Conservation (phyloP, 2,113 vertebrate genomes). For the Sinosuthora webbiana region DNA sequence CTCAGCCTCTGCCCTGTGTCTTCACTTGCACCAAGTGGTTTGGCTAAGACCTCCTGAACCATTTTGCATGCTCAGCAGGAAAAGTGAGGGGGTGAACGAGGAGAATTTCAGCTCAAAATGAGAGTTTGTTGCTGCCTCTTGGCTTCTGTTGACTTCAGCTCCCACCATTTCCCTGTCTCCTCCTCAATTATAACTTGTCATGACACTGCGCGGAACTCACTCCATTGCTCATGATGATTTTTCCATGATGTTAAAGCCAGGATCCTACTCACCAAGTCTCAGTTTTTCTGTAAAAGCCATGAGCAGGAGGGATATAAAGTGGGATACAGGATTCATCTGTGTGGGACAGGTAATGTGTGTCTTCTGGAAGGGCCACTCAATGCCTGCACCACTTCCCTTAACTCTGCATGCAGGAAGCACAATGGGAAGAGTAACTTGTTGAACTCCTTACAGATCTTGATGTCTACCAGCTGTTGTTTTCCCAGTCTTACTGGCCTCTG, state of each 20-base stretch:
- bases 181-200: conserved; percentile 21
- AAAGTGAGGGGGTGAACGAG: background rate
- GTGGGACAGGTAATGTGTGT: background rate
- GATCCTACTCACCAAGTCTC: background rate
- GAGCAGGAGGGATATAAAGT: background rate
- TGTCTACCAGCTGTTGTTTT: background rate
- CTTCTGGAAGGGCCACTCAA: background rate
- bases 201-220: background rate
- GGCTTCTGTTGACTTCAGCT: conserved; percentile 12
- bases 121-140: background rate
- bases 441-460: background rate
- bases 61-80: conserved; percentile 7
- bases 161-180: background rate
- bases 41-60: background rate
- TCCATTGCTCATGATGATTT: background rate
- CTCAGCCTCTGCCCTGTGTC: background rate
- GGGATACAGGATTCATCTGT: background rate
- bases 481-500: background rate
- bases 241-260: background rate
- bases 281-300: background rate
- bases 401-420: background rate
- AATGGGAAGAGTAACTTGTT: background rate
- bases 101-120: background rate
- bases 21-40: background rate
- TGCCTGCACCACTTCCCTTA: background rate